Base-by-base conservation (phyloP, 1,140 invertebrate species). In the Geopemphigus sp. region DNA sequence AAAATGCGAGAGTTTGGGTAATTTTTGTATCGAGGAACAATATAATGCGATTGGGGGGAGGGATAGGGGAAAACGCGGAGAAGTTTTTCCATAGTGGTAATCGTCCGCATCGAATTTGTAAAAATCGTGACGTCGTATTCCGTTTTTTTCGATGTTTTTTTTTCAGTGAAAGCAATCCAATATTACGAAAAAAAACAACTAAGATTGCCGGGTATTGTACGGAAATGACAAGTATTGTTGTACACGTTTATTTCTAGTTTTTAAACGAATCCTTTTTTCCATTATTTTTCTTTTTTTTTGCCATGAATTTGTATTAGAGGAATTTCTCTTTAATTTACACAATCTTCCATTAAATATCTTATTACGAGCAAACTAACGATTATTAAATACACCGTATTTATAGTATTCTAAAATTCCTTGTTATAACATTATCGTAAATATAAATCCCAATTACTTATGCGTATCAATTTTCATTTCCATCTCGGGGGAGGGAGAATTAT, bases 41-140 rank as follows among this genome's bases (percentile, higher is more conserved):
- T 39, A 39, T 29, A 15, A 4, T 4, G 32, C 32, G 3, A 39
- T 8, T 8, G 32, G 8, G 3, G 32, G 3, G 32, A 4, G 32
- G 3, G 32, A 4, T 4, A 39, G 8, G 3, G 32, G 8, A 39
- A 39, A 8, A 39, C 32, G 64, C 0, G 19, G 5, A 12, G 26
- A 39, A 73, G 70, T 73, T 73, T 73, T 56, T 32, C 26, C 19
- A 50, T 50, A 50, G 12, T 14, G 32, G 53, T 72, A 73, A 73
- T 73, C 50, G 70, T 56, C 53, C 70, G 26, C 26, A n/a, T 22
- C 70, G 53, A 73, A 73, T 56, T 24, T 1, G 24, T 73, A 73
- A 56, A 73, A 54, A 56, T 73, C 50, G 19, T 56, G 29, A 14
- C 56, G 32, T 39, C 6, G 45, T 17, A 26, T 68, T 68, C 22